phyloP scores from a whole-genome alignment of 2,888 invertebrate genomes.

The Spialia ferax region DNA sequence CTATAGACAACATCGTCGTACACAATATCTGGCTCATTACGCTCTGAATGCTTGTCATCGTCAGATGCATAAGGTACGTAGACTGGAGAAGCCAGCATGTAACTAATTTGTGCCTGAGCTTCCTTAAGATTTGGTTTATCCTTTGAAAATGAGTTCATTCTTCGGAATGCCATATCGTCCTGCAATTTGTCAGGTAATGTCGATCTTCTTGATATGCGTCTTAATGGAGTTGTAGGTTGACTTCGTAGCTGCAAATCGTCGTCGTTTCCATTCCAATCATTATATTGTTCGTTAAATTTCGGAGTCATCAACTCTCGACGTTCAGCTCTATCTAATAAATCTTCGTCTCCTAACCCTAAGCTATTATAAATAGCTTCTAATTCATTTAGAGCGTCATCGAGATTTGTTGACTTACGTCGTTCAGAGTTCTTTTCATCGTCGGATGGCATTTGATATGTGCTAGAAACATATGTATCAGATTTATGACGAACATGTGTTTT shows the following conservation, averaged over 20 bases:
- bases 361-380: conserved; percentile 97
- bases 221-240: conserved; percentile 78
- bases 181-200: conserved; percentile 89
- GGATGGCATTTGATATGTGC: conserved; percentile 72
- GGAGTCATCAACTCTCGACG: conserved; percentile 89
- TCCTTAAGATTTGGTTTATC: conserved; percentile 76
- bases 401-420: conserved; percentile 90
- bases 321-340: conserved; percentile 93
- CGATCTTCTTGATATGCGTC: conserved; percentile 72
- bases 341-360: conserved; percentile 93
- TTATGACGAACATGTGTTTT: conserved; percentile 80
- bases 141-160: conserved; percentile 88
- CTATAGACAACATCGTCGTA: conserved; percentile 95
- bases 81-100: conserved; percentile 90
- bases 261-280: conserved; percentile 84
- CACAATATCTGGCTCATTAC: conserved; percentile 93
- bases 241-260: conserved; percentile 77
- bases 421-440: conserved; percentile 81
- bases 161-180: conserved; percentile 94
- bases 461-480: conserved; percentile 75
- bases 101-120: conserved; percentile 86
- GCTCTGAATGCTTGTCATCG: conserved; percentile 83
- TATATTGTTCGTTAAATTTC: conserved; percentile 77
- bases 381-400: conserved; percentile 96
- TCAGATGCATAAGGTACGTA: conserved; percentile 83